Base-by-base conservation (phyloP, 2,888 invertebrate species). In the Lasioglossum oenotherae region DNA sequence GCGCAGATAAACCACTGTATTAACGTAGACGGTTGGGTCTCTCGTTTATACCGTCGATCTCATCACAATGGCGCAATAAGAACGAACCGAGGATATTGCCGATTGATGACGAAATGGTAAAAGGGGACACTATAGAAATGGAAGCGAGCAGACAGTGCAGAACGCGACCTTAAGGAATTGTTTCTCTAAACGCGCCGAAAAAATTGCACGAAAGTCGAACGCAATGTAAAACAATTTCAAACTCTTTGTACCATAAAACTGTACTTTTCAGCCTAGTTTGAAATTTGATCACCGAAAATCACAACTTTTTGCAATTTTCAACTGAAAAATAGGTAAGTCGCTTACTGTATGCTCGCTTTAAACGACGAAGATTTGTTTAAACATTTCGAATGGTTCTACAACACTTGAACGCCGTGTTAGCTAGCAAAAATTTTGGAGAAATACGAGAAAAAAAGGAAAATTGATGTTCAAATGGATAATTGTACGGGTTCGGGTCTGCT, bases 1-100 rank as follows among this genome's bases (percentile, higher is more conserved):
- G 79, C 85, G 27, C n/a, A 49, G 72, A 71, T 79, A 77, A 78
- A 77, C 72, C 53, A 38, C 73, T 64, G 77, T 75, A 64, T 78
- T 76, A 79, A 76, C 41, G 75, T 74, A 85, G 57, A 64, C 49
- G 53, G 79, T 49, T 53, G 14, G 44, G 44, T 78, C 69, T 35
- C 82, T 74, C 73, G 78, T 78, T 84, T 75, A 71, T 75, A 53
- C 35, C 77, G 41, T 72, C 53, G 38, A 57, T 85, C 64, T 53
- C 72, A 31, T 77, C 76, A 60, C 75, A 84, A 49, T 67, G 80
- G n/a, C 79, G 49, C 38, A 53, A 77, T 41, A 35, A 77, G 38
- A 74, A 67, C 31, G 44, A 35, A 19, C 16, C n/a, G 44, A 44
- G 14, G 4, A 16, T 0, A 27, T 4, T 16, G n/a, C 27, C 23